Evolutionary conservation across 2,797 vertebrate genomes (phyloP).

Genomic region (Brachymystax lenok): DNA sequence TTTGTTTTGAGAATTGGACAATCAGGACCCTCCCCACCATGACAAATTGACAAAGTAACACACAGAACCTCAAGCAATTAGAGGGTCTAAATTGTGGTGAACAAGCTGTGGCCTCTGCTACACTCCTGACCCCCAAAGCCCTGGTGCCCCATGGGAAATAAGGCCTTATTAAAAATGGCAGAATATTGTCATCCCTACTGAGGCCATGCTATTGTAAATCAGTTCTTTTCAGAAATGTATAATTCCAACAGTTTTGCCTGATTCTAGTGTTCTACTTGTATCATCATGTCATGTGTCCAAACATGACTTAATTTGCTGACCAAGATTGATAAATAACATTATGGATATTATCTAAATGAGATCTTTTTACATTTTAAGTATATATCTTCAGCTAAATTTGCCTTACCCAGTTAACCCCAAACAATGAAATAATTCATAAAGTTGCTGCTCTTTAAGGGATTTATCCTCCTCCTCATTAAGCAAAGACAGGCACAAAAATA

Average conservation of each 20-base stretch:
- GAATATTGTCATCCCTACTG: slow-evolving; percentile 72
- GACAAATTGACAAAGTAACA: slow-evolving; percentile 80
- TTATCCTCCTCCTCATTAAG: slow-evolving; percentile 67
- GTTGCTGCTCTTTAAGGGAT: slow-evolving; percentile 71
- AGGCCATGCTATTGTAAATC: slow-evolving; percentile 75
- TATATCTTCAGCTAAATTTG: slow-evolving; percentile 62
- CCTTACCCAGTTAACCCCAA: slow-evolving; percentile 55
- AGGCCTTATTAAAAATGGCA: slow-evolving; percentile 79
- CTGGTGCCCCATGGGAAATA: slow-evolving; percentile 78
- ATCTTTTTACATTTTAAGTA: slow-evolving; percentile 46
- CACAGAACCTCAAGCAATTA: slow-evolving; percentile 80
- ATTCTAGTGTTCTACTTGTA: slow-evolving; percentile 69
- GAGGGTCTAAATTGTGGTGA: slow-evolving; percentile 79
- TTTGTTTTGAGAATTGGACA: slow-evolving; percentile 17
- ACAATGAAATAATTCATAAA: slow-evolving; percentile 53
- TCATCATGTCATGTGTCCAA: slow-evolving; percentile 78
- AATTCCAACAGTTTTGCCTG: slow-evolving; percentile 68
- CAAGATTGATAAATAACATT: neutral
- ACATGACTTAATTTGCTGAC: slow-evolving; percentile 61
- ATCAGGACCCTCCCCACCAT: slow-evolving; percentile 75
- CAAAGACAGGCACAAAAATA: slow-evolving; percentile 61
- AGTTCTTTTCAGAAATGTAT: slow-evolving; percentile 69
- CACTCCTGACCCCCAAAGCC: slow-evolving; percentile 78
- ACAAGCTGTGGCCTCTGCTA: slow-evolving; percentile 80
- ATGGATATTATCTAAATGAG: neutral